Base-by-base conservation (phyloP, 1,140 invertebrate genomes). In the Meloidogyne exigua region DNA sequence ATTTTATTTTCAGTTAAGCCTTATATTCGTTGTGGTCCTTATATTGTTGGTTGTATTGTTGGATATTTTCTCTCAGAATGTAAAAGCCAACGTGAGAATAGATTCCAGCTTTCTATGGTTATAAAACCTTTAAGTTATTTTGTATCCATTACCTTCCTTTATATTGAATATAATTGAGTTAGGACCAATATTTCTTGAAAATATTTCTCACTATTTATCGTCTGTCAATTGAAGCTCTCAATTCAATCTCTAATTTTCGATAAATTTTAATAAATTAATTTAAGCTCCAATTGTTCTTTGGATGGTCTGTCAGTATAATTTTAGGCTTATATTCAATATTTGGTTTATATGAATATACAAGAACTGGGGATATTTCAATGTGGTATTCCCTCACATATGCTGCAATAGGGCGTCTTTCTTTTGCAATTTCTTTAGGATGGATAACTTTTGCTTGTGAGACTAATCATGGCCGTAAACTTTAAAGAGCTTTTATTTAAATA, bases 361-460 rank as follows among this genome's bases (percentile, higher is more conserved):
- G 76, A 62, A 87, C 86, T 13, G 85, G 86, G n/a, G 85, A 87
- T n/a, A 87, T 87, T 66, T 79, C 73, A 13, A 36, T 72, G 18
- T 81, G 75, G 36, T 82, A 74, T 32, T 49, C 76, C 4, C 92
- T 93, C 13, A 90, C 92, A 2, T 95, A 95, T 88, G 92, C 92
- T 81, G 92, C 93, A 0, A 88, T 94, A 13, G 93, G 93, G 74
- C 92, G 95, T 86, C 92, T 92, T 66, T 90, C 92, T 18, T 95
- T 93, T 93, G 92, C 93, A 11, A 81, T 93, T 9, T 91, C 91
- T 23, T 87, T 95, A 18, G 90, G 92, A 0, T 96, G 94, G 94
- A 92, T 95, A 79, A 92, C 94, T 11, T 90, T 95, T 75, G 93
- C 93, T 0, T 95, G 94, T 84, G 92, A 93, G 25, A 93, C 92